Percentiles rank a stretch among this genome's conserved stretches.
Conservation (phyloP, 2,888 invertebrate species). For the Caenorhabditis auriculariae region DNA sequence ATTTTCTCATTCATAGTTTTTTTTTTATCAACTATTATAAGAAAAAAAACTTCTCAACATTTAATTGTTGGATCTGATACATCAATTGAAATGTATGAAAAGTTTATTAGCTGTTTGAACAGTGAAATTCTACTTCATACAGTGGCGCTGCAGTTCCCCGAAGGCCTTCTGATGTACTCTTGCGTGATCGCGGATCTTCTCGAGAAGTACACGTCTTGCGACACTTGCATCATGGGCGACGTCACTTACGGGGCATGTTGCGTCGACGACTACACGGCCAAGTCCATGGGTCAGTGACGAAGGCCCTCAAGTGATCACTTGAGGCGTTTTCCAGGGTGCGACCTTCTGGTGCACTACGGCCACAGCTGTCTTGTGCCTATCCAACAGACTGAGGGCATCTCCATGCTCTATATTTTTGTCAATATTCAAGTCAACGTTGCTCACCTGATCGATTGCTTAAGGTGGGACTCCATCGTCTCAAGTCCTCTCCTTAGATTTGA, state of each 20-base stretch:
- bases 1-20: no score
- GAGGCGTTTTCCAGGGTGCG: conserved; percentile 45
- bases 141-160: conserved; percentile 95
- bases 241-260: conserved; percentile 99
- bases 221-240: conserved; percentile 95
- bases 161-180: conserved; percentile 87
- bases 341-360: conserved; percentile 81
- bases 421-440: conserved; percentile 92
- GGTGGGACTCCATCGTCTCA: conserved; percentile 61
- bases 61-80: no score
- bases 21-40: background rate
- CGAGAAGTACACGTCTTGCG: conserved; percentile 70
- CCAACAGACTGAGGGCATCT: conserved; percentile 72
- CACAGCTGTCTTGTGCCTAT: conserved; percentile 79
- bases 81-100: conserved; percentile 1
- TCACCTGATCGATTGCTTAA: conserved; percentile 87
- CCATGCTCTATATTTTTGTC: conserved; percentile 94
- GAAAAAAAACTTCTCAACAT: background rate
- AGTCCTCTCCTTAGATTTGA: background rate
- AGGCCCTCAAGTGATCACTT: background rate
- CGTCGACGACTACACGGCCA: conserved; percentile 92
- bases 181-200: conserved; percentile 90
- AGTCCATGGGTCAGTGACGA: conserved; percentile 72
- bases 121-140: conserved; percentile 30
- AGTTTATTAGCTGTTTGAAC: no score